These are phyloP conservation scores for Suncus etruscus DNA, from an alignment of 2,113 vertebrate genomes.

Conservation along the genomic window DNA sequence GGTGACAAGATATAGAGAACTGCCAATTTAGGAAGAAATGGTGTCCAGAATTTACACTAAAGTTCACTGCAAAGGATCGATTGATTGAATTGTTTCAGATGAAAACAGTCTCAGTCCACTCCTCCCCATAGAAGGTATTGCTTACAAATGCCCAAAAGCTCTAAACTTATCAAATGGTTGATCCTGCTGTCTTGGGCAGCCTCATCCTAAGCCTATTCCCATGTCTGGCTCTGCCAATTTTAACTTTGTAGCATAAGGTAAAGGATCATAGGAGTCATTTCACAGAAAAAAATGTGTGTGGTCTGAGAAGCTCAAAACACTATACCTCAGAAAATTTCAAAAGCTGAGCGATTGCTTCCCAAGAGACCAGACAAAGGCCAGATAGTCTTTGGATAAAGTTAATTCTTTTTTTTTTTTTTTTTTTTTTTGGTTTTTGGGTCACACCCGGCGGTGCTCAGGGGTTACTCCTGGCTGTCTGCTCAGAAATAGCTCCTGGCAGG, in stretches of 20 bases:
- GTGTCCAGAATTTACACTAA: not conserved
- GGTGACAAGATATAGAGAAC: not conserved
- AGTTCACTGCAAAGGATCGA: not conserved
- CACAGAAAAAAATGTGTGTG: not conserved
- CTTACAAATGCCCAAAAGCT: not conserved
- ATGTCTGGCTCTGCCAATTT: not conserved
- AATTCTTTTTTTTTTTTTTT: too few species aligned
- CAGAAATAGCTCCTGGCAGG: too few species aligned
- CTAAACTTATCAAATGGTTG: not conserved
- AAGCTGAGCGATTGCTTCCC: not conserved
- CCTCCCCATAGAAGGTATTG: not conserved
- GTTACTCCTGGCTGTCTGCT: too few species aligned
- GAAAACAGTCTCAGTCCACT: not conserved
- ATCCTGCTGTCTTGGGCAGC: not conserved
- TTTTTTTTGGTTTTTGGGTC: too few species aligned
- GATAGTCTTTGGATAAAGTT: not conserved
- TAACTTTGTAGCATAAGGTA: not conserved
- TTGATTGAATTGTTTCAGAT: not conserved
- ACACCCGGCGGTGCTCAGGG: too few species aligned
- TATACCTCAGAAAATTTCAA: not conserved
- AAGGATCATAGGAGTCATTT: not conserved
- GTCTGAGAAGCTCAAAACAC: not conserved
- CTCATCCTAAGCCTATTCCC: accelerated
- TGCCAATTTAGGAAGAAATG: not conserved
- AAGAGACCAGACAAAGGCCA: not conserved